Conservation (phyloP, 2,797 vertebrate species). For the Acanthurus lineatus region DNA sequence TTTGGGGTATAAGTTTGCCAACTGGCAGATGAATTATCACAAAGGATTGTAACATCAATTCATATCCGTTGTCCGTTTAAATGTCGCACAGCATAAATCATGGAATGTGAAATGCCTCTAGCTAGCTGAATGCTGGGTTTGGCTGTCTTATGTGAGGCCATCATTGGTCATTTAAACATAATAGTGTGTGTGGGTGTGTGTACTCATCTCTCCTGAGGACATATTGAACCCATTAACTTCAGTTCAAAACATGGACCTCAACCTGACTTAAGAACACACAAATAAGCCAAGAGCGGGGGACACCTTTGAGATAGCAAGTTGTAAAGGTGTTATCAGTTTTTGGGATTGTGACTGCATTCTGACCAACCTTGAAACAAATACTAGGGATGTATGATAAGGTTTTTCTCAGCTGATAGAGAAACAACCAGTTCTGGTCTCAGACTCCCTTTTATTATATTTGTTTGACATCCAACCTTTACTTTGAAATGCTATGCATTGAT, state of each 20-base stretch:
- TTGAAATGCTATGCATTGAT: not conserved
- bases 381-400: not conserved
- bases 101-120: slow-evolving; percentile 70
- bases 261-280: slow-evolving; percentile 21
- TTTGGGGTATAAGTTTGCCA: slow-evolving; percentile 31
- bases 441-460: not conserved
- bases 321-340: slow-evolving; percentile 51
- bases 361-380: slow-evolving; percentile 16
- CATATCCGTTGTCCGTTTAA: slow-evolving; percentile 50
- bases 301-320: slow-evolving; percentile 30
- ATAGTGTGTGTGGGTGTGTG: slow-evolving; percentile 8
- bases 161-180: slow-evolving; percentile 35
- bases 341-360: not conserved
- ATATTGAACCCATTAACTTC: slow-evolving; percentile 57
- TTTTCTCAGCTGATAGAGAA: not conserved
- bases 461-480: not conserved
- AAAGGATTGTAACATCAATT: slow-evolving; percentile 44
- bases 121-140: slow-evolving; percentile 39
- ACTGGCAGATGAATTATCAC: slow-evolving; percentile 19
- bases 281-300: not conserved
- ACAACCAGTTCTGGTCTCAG: not conserved
- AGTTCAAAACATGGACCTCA: slow-evolving; percentile 34
- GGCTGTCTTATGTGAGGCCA: slow-evolving; percentile 39
- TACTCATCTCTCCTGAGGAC: slow-evolving; percentile 22
- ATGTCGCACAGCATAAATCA: slow-evolving; percentile 40